Conservation (phyloP, 23 tunicate genomes). For the Styela plicata region DNA sequence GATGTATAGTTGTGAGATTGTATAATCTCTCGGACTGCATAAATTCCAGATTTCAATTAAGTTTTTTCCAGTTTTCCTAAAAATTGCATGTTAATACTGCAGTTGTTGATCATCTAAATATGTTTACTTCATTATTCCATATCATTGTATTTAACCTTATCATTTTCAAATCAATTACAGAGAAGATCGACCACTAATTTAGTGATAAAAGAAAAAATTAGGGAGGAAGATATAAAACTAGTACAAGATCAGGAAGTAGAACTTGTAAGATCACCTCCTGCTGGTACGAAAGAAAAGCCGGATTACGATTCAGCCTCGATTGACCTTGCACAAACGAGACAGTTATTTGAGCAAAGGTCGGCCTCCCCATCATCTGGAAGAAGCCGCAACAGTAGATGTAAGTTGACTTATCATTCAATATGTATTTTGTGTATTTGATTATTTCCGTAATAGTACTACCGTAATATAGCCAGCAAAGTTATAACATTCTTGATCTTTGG, state of each 20-base stretch:
- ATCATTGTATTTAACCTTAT: no score
- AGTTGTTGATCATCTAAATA: no score
- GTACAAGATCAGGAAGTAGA: neutral
- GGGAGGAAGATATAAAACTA: slow-evolving; percentile 2
- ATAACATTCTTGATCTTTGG: no score
- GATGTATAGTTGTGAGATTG: no score
- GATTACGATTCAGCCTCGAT: slow-evolving; percentile 58
- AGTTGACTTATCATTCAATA: neutral
- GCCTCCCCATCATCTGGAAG: neutral
- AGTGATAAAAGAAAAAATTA: slow-evolving; percentile 1
- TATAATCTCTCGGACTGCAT: no score
- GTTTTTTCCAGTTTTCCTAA: no score
- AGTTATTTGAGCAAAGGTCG: slow-evolving; percentile 43
- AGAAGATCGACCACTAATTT: neutral
- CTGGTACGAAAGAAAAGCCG: slow-evolving; percentile 75
- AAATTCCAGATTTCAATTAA: no score
- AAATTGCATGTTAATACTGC: no score
- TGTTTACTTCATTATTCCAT: no score
- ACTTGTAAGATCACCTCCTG: slow-evolving; percentile 76
- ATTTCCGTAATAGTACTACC: no score
- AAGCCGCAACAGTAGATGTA: slow-evolving; percentile 11
- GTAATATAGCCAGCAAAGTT: no score
- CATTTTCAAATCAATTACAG: neutral
- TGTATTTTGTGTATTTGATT: no score
- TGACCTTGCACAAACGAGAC: slow-evolving; percentile 70